These are phyloP conservation scores for Adelphocoris suturalis DNA, from an alignment of 2,888 invertebrate species.

Conservation along the genomic window DNA sequence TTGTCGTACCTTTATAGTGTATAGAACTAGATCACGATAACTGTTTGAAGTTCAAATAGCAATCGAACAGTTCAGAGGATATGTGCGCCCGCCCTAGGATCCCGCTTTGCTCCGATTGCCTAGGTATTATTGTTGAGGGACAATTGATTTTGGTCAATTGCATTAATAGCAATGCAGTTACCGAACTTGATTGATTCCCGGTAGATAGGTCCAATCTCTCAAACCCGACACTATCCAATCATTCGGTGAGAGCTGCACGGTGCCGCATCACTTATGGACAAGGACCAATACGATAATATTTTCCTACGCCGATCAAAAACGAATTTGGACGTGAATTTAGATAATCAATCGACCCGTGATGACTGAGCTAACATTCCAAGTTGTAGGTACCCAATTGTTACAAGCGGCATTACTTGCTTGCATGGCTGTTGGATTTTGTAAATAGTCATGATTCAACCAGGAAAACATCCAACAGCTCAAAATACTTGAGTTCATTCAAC, in stretches of 20 bases:
- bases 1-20: too few relatives aligned
- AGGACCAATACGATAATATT: not conserved
- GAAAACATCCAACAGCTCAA: too few relatives aligned
- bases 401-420: too few relatives aligned
- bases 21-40: not conserved
- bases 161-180: conserved; percentile 39
- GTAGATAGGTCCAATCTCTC: not conserved
- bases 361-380: too few relatives aligned
- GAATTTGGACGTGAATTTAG: too few relatives aligned
- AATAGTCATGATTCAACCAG: too few relatives aligned
- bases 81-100: not conserved
- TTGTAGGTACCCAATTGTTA: too few relatives aligned
- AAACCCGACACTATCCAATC: not conserved
- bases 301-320: too few relatives aligned
- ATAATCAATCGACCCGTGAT: too few relatives aligned
- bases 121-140: conserved; percentile 27
- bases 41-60: not conserved
- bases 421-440: too few relatives aligned
- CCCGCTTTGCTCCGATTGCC: not conserved
- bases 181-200: not conserved
- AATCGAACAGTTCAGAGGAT: not conserved
- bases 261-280: not conserved
- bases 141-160: conserved; percentile 18
- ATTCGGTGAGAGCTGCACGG: too few relatives aligned
- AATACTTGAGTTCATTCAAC: too few relatives aligned